Percentiles rank a stretch among this genome's conserved stretches.
Evolutionary conservation across 2,113 vertebrate genomes (phyloP).

Genomic region (Myrmecophaga tridactyla): DNA sequence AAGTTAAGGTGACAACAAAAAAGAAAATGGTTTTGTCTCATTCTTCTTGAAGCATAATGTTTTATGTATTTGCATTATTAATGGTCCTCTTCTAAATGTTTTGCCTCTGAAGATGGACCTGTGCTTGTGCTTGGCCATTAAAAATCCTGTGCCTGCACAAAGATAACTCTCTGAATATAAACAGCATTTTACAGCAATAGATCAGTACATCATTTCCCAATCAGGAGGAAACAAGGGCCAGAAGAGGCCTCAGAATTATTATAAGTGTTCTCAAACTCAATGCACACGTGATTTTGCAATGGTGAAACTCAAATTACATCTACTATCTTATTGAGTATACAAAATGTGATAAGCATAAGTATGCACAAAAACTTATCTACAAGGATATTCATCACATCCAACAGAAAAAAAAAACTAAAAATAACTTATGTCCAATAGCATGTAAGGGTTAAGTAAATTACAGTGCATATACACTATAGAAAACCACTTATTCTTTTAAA

Average conservation of each 20-base stretch:
- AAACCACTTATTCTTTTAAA: neutral
- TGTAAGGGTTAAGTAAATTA: neutral
- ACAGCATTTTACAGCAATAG: neutral
- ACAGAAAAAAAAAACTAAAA: neutral
- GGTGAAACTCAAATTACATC: neutral
- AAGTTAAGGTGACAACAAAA: neutral
- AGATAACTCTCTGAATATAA: conserved; percentile 10
- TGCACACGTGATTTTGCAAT: neutral
- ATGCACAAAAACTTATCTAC: neutral
- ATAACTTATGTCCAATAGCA: neutral
- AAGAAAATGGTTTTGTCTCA: neutral
- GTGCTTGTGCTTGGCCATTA: neutral
- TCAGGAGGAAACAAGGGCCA: neutral
- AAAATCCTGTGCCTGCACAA: neutral
- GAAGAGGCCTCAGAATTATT: neutral
- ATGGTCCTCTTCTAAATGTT: no score
- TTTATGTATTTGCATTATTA: neutral
- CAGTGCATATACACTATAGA: neutral
- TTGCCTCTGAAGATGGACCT: neutral
- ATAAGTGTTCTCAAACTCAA: neutral
- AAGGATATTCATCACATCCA: neutral
- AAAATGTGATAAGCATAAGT: neutral
- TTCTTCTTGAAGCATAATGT: neutral
- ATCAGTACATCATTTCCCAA: neutral
- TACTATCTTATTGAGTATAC: neutral